phyloP scores from a whole-genome alignment of 2,797 vertebrate species.

The Syndactyla subalaris region DNA sequence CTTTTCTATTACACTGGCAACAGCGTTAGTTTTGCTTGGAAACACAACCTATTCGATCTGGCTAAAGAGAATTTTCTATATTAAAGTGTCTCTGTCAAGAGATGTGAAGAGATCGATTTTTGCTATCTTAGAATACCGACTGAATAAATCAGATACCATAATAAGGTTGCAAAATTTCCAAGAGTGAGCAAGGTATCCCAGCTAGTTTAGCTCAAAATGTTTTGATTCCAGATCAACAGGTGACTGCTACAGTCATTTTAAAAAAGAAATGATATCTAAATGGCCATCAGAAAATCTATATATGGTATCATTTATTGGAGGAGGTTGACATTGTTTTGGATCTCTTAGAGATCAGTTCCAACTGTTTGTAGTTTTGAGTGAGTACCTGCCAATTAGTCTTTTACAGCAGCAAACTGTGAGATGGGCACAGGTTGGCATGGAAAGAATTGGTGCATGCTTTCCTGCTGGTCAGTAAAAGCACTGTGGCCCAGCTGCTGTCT shows the following conservation, averaged over 20 bases:
- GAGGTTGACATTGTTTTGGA: background rate
- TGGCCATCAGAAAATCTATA: background rate
- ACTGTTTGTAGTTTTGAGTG: background rate
- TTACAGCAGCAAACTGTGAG: background rate
- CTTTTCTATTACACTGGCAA: background rate
- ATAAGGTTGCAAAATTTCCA: background rate
- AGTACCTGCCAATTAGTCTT: background rate
- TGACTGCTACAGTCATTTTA: background rate
- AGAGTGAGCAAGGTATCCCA: background rate
- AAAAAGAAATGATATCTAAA: background rate
- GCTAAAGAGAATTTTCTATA: background rate
- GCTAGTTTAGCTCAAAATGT: background rate
- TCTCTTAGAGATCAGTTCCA: background rate
- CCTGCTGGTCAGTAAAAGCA: background rate
- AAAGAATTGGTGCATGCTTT: fast-evolving
- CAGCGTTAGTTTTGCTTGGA: background rate
- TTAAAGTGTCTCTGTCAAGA: background rate
- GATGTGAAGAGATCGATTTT: background rate
- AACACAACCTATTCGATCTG: background rate
- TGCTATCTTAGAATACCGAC: background rate
- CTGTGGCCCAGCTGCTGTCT: background rate
- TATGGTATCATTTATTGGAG: background rate
- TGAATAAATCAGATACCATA: background rate
- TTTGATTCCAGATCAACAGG: background rate
- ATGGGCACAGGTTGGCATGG: fast-evolving